These are phyloP conservation scores for Oreochromis grahami DNA, from an alignment of 2,797 vertebrate genomes.

Conservation along the genomic window DNA sequence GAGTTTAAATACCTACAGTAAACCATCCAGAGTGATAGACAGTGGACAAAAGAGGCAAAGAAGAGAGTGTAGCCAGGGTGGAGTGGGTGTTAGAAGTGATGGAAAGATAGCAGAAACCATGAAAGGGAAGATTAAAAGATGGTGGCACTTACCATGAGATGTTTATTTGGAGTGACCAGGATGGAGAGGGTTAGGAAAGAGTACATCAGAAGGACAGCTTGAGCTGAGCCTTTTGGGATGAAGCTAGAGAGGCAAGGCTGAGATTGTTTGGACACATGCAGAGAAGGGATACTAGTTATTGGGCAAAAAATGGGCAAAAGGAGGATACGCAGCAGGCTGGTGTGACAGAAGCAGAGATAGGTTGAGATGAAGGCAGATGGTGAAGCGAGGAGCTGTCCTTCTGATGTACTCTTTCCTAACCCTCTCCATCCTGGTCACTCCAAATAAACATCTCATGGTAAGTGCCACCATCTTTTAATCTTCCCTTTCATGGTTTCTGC, in stretches of 20 bases:
- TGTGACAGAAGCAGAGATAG: neutral
- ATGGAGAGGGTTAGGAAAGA: neutral
- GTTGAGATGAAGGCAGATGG: neutral
- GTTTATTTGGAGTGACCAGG: neutral
- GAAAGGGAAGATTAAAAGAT: neutral
- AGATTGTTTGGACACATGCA: neutral
- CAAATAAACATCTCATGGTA: no score
- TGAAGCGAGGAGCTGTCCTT: neutral
- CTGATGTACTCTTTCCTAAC: no score
- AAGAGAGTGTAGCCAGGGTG: neutral
- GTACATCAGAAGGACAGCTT: neutral
- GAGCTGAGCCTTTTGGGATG: neutral
- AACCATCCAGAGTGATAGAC: neutral
- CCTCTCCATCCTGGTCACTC: no score
- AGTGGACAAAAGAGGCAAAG: neutral
- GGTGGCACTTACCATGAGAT: neutral
- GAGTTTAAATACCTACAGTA: neutral
- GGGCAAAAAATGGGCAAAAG: neutral
- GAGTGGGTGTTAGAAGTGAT: neutral
- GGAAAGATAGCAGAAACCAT: neutral
- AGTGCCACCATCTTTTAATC: no score
- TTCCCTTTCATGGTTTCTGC: no score
- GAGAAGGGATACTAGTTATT: neutral
- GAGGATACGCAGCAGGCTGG: neutral
- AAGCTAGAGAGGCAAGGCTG: neutral